Percentiles rank a stretch among this genome's conserved stretches.
Evolutionary conservation across 1,140 invertebrate species (phyloP).

Genomic region (Rhagoletis zephyria): DNA sequence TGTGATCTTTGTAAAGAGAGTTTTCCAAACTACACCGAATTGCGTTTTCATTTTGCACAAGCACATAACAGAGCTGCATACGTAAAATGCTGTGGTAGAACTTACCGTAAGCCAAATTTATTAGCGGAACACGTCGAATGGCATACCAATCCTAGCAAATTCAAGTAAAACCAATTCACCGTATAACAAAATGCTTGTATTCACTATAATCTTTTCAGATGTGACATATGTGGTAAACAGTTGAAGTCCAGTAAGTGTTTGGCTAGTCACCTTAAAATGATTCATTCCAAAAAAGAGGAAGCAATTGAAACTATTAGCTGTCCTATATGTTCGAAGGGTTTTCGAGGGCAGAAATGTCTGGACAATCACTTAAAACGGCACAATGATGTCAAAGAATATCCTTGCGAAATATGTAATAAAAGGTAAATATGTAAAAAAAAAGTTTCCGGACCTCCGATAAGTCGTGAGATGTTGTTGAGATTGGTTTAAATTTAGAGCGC

Average conservation of each 20-base stretch:
- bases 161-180: slow-evolving; percentile 62
- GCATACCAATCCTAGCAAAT: slow-evolving; percentile 68
- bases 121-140: slow-evolving; percentile 66
- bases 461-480: not conserved
- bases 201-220: slow-evolving; percentile 59
- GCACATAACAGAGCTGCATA: slow-evolving; percentile 66
- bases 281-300: slow-evolving; percentile 65
- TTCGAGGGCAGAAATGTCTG: slow-evolving; percentile 64
- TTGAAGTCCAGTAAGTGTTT: slow-evolving; percentile 67
- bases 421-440: slow-evolving; percentile 13
- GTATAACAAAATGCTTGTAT: not conserved
- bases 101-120: slow-evolving; percentile 58
- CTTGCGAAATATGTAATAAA: slow-evolving; percentile 65
- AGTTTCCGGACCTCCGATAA: not conserved
- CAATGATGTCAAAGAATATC: slow-evolving; percentile 65
- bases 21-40: slow-evolving; percentile 62
- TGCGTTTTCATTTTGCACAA: slow-evolving; percentile 64
- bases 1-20: slow-evolving; percentile 67
- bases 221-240: slow-evolving; percentile 67
- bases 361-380: slow-evolving; percentile 66
- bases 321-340: slow-evolving; percentile 65
- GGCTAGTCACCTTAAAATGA: slow-evolving; percentile 67
- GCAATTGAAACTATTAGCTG: slow-evolving; percentile 63
- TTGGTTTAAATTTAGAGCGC: not conserved
- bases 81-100: slow-evolving; percentile 68